Evolutionary conservation across 1,140 invertebrate genomes (phyloP), one percentile per base, ranked within the genome.

Genomic region (Ceratitis capitata): DNA sequence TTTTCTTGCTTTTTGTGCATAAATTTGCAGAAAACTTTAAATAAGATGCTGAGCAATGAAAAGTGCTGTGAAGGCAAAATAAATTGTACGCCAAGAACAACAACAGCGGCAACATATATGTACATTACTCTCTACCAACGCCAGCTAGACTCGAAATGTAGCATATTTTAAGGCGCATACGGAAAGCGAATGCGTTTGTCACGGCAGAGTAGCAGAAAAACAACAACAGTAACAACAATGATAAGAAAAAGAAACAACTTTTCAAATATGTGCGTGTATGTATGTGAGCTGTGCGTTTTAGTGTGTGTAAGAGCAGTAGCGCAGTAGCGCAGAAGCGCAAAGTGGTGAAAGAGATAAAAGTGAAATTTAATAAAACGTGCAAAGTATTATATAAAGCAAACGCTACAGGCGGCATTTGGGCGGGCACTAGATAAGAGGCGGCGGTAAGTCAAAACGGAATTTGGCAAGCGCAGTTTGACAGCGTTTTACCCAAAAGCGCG

Each of bases 391-490:
- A 45, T 39, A 35, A 35, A 69, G 32, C 32, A 32, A 7, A 16
- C 61, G 61, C 61, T 69, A 16, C 2, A 19, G 61, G 32, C 61
- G 39, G 32, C 9, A 53, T 53, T 12, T 69, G 32, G 32, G 14
- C 58, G 58, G 6, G 64, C 23, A n/a, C n/a, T n/a, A 56, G 12
- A 56, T 5, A 19, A 19, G 23, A 23, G 45, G 9, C 9, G 39
- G 32, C 69, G 69, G 32, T 78, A 78, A 42, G 69, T 39, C 69
- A 78, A 16, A 45, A 32, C 39, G 39, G 69, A n/a, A 23, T 78
- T 78, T 45, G 39, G 69, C 35, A 78, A 78, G 39, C 35, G 19
- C 69, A 69, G 32, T 69, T 69, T 69, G 61, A 69, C 61, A 69
- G 61, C 29, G 5, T 39, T 78, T 78, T 78, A 32, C 39, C 5